Evolutionary conservation across 2,113 vertebrate genomes (phyloP).

Genomic region (Trematomus loennbergii): DNA sequence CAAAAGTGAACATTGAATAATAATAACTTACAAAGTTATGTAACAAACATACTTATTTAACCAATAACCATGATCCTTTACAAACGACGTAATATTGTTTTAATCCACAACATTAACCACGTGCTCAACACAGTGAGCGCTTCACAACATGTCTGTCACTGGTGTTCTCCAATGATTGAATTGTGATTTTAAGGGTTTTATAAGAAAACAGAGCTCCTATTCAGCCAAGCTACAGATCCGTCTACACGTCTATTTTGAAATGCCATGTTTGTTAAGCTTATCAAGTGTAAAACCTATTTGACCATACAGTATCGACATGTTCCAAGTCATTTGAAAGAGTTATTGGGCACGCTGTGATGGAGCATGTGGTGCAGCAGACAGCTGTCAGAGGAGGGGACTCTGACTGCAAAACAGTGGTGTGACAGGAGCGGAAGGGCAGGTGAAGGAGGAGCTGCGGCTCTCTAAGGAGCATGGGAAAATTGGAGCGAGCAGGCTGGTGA

Average conservation of each 20-base stretch:
- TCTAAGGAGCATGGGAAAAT: slow-evolving; percentile 20
- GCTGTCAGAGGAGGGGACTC: slow-evolving; percentile 5
- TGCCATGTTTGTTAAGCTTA: background rate
- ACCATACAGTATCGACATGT: background rate
- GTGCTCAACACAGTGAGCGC: too few species aligned
- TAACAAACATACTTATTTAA: too few species aligned
- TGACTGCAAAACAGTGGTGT: background rate
- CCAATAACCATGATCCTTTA: too few species aligned
- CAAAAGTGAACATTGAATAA: too few species aligned
- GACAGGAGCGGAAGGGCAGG: slow-evolving; percentile 31
- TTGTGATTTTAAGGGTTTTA: background rate
- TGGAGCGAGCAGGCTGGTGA: slow-evolving; percentile 8
- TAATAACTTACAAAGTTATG: too few species aligned
- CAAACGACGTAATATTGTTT: too few species aligned
- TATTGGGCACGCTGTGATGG: background rate
- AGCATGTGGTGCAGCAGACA: slow-evolving; percentile 8
- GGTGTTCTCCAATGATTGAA: too few species aligned
- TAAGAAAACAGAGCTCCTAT: background rate
- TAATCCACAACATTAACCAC: too few species aligned
- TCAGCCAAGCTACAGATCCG: background rate
- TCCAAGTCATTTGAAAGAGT: background rate
- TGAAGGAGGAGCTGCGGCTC: slow-evolving; percentile 20
- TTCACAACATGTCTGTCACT: too few species aligned
- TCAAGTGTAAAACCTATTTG: background rate
- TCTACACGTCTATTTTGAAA: slow-evolving; percentile 2